These are phyloP conservation scores for Dicranocentrus wangi DNA, from an alignment of 2,888 invertebrate species.

Conservation along the genomic window DNA sequence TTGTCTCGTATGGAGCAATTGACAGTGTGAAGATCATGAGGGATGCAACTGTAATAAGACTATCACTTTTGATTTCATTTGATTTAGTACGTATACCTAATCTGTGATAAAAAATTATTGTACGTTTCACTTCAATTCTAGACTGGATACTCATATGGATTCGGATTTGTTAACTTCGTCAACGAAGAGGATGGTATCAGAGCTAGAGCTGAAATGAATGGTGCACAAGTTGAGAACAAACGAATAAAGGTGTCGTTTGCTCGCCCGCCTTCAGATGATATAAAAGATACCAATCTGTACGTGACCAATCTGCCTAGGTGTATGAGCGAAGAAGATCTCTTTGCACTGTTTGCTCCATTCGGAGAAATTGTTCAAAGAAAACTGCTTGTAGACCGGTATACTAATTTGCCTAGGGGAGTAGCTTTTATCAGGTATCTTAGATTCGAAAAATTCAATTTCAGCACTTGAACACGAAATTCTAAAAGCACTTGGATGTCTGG, in stretches of 20 bases:
- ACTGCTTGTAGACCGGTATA: slow-evolving; percentile 90
- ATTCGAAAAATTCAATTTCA: too few species aligned
- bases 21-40: slow-evolving; percentile 94
- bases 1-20: slow-evolving; percentile 89
- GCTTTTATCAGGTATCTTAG: slow-evolving; percentile 89
- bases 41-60: slow-evolving; percentile 83
- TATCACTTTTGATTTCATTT: background rate
- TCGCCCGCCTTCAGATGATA: slow-evolving; percentile 91
- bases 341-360: slow-evolving; percentile 89
- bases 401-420: slow-evolving; percentile 90
- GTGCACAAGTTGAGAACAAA: slow-evolving; percentile 91
- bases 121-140: slow-evolving; percentile 74
- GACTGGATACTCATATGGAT: slow-evolving; percentile 97
- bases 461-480: too few species aligned
- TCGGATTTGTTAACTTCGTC: slow-evolving; percentile 94
- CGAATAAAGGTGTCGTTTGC: slow-evolving; percentile 95
- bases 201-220: slow-evolving; percentile 91
- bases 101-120: background rate
- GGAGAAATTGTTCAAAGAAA: slow-evolving; percentile 94
- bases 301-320: slow-evolving; percentile 87
- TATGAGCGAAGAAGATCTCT: slow-evolving; percentile 83
- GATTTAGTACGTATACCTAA: too few species aligned
- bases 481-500: too few species aligned
- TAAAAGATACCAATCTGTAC: slow-evolving; percentile 95
- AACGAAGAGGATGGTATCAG: slow-evolving; percentile 88